Conservation (phyloP, 2,888 invertebrate species). For the Acanthopleura granulata region DNA sequence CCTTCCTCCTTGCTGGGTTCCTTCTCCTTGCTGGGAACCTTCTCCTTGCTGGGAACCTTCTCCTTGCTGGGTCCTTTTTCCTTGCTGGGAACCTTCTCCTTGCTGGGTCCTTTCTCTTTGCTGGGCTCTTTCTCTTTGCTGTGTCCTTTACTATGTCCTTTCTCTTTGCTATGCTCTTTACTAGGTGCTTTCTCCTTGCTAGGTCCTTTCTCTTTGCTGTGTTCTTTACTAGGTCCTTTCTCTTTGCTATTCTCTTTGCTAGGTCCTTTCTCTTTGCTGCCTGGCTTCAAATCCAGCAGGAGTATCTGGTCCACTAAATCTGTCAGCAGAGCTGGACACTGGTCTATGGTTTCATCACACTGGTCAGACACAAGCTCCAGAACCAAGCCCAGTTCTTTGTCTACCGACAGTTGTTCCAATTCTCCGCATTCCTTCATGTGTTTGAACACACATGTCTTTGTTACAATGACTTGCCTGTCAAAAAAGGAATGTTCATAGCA, state of each 20-base stretch:
- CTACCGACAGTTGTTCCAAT: not conserved
- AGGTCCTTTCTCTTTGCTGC: not conserved
- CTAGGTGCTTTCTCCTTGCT: not conserved
- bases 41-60: not conserved
- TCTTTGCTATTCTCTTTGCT: not conserved
- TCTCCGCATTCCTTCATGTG: not conserved
- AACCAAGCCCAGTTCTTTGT: not conserved
- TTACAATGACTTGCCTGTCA: not conserved
- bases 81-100: not conserved
- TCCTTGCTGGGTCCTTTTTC: slow-evolving; percentile 1
- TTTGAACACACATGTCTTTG: not conserved
- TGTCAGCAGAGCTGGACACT: not conserved
- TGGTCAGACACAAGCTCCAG: slow-evolving; percentile 13
- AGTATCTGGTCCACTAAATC: not conserved
- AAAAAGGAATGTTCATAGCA: too few species aligned
- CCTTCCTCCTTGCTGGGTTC: not conserved
- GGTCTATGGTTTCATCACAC: not conserved
- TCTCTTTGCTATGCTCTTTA: not conserved
- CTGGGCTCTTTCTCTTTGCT: not conserved
- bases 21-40: not conserved
- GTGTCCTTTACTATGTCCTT: not conserved
- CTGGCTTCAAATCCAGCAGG: not conserved
- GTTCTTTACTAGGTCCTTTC: not conserved
- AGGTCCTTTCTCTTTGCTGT: not conserved
- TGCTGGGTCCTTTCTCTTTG: not conserved